Evolutionary conservation across 2,888 invertebrate genomes (phyloP), one percentile per base, ranked within the genome.

Genomic region (Mythimna ferrago): DNA sequence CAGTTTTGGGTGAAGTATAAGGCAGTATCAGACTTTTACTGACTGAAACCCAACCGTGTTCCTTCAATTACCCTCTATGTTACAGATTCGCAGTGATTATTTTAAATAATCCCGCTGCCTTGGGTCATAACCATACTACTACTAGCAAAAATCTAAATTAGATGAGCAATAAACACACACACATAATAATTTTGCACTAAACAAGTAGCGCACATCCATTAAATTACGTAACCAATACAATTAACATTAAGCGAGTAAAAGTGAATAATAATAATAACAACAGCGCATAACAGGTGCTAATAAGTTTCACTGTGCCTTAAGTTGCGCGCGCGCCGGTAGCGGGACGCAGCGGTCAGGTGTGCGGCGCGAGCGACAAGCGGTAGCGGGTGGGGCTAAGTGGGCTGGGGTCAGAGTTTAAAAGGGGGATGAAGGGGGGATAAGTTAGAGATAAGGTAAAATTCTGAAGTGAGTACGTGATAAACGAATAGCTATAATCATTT

Each of bases 251-350:
- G 14, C 57, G 38, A 78, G 86, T 86, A 86, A 84, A 86, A 84
- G 86, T 83, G 76, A 74, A 77, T 76, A 75, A 77, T 76, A 83
- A 82, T 66, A 77, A 84, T 82, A 73, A 76, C 63, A 70, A 32
- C 76, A 58, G 71, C 53, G 71, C 73, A 84, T 79, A 82, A 85
- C 82, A 84, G 80, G 84, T 82, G 86, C 76, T 83, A 83, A 85
- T 86, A 84, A 86, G 80, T 88, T 88, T 88, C 88, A 82, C 88
- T 86, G 73, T 69, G 79, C 83, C 84, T 84, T 87, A 83, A 73
- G 76, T 61, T 77, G 78, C 72, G 75, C 78, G 71, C 58, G 78
- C 78, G 75, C 68, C 75, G 77, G 66, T 83, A 80, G 80, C 73
- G 78, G 80, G 81, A 78, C 74, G 71, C 78, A 48, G 26, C 65